phyloP scores from a whole-genome alignment of 2,113 vertebrate species.

The Lates calcarifer region DNA sequence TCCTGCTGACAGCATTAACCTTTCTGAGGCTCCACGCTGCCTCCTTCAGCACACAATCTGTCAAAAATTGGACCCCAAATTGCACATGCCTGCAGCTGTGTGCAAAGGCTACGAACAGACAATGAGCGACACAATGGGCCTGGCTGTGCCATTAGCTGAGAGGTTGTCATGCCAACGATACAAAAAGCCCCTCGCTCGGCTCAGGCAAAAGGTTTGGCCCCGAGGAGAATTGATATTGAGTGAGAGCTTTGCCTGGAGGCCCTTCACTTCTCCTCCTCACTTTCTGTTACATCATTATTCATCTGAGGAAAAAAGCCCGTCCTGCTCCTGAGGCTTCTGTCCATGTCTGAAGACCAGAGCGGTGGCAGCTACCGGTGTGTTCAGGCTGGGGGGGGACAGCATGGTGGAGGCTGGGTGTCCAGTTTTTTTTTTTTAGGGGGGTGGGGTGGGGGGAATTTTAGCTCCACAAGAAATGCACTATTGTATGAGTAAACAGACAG shows the following conservation, averaged over 20 bases:
- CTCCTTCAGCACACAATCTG: constrained; percentile 29
- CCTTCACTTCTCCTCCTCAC: constrained; percentile 36
- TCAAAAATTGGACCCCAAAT: constrained; percentile 51
- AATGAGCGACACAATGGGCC: constrained; percentile 62
- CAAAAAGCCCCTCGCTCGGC: constrained; percentile 48
- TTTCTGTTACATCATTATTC: constrained; percentile 56
- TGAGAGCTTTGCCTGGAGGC: constrained; percentile 40
- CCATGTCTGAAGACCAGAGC: not conserved
- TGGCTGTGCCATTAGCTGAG: constrained; percentile 50
- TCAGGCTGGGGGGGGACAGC: constrained; percentile 17
- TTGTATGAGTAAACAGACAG: constrained; percentile 52
- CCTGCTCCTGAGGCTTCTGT: not conserved
- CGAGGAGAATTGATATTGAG: constrained; percentile 56
- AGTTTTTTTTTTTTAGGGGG: not conserved
- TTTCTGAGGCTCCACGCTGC: constrained; percentile 27
- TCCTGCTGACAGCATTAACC: constrained; percentile 38
- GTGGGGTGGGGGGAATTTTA: constrained; percentile 1
- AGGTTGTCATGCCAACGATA: constrained; percentile 76
- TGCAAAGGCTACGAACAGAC: constrained; percentile 45
- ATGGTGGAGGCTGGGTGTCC: constrained; percentile 28
- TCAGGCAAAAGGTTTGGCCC: constrained; percentile 23
- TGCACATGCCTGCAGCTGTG: constrained; percentile 63
- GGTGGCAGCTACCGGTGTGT: not conserved
- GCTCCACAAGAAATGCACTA: constrained; percentile 33
- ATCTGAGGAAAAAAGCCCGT: not conserved